Base-by-base conservation (phyloP, 1,140 invertebrate species). In the Pachypsylla venusta region DNA sequence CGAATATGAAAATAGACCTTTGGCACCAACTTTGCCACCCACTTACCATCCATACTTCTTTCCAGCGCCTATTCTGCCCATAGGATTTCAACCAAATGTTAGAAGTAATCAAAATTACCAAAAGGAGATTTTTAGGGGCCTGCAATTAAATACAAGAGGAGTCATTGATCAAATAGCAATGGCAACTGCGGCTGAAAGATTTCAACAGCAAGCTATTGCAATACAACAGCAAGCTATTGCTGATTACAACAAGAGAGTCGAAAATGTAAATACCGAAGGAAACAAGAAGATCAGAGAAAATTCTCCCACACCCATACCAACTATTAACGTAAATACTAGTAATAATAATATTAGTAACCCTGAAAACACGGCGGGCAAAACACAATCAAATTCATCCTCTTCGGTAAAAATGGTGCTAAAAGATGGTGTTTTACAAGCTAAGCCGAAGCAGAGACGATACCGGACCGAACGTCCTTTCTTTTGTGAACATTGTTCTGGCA, bases 391-490 rank as follows among this genome's bases (percentile, higher is more conserved):
- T 54, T 54, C 20, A 42, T 64, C 59, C 22, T 59, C 62, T 64
- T 82, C 84, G 1, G 84, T 89, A 0, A 87, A 89, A 69, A 88
- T 89, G 86, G 87, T 90, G 0, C 87, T 91, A 56, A 91, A 89
- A 70, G 91, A 91, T 60, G 88, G 88, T 0, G 81, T 89, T 1
- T 70, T 91, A 0, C 88, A 91, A 79, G 87, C 86, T 0, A 92
- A 92, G 65, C 89, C 91, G 61, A 93, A 93, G 67, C 90, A 93
- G 69, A 73, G 89, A 25, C 77, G 89, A 48, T 93, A 93, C 67
- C 77, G 90, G 55, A 93, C 89, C n/a, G 89, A 93, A 69, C 76
- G 89, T 20, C 89, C 89, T 0, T 93, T 92, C 67, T 82, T 82
- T 1, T 94, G 91, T 70, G 87, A 87, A 30, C 85, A 90, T 64